Base-by-base conservation (phyloP, 2,888 invertebrate genomes). In the Lucinisca nassula region DNA sequence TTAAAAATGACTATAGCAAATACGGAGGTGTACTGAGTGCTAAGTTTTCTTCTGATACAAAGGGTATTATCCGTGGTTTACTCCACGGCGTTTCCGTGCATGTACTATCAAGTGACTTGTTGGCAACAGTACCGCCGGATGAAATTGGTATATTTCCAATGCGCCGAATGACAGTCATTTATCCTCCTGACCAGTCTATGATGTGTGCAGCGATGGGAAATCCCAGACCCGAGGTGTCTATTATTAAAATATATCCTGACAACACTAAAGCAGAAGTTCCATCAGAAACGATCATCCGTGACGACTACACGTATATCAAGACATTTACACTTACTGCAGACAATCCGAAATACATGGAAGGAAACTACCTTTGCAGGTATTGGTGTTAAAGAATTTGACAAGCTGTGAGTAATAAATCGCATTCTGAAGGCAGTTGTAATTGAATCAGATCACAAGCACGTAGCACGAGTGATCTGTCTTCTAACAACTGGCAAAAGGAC, bases 131-230 rank as follows among this genome's bases (percentile, higher is more conserved):
- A 8, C 85, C 83, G 8, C 79, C 82, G n/a, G 83, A 85, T 38
- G 87, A 58, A 1, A 40, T 90, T 8, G 89, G 89, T 0, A 78
- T 90, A 35, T 90, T 86, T 38, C 84, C 87, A 58, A 45, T 90
- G 32, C 72, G 85, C 1, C 74, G 75, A 24, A 80, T 81, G 24
- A 90, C 87, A 14, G 55, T 83, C 24, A 73, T 90, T 14, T 85
- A 75, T 49, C 85, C 83, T 12, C 89, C 89, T 27, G 58, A 83
- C 1, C 87, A 90, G 58, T 85, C 77, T 24, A 77, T 90, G 37
- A 77, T 90, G 35, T 90, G 89, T 35, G 89, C 89, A 4, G 85
- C 89, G 24, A 87, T 90, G 87, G 89, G 89, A 17, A 90, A 90
- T 38, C 89, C 89, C 4, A n/a, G 89, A 61, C 89, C 89, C 35